A percentile compares a stretch with the other conserved stretches of the same genome.
Evolutionary conservation across 2,888 invertebrate species (phyloP).

Genomic region (Tridacna gigas): DNA sequence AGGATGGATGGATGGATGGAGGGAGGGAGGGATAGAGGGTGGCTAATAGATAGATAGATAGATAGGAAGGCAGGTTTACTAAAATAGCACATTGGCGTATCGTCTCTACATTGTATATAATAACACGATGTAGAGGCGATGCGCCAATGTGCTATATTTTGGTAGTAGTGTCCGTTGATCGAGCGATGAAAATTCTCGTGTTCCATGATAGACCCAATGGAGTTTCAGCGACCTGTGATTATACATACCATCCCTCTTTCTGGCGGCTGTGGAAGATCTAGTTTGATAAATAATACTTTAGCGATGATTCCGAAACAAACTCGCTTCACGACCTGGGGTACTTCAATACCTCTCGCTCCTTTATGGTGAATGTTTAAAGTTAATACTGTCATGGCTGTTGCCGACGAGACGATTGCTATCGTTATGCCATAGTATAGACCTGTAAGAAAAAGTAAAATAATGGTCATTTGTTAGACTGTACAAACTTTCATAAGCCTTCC

Average conservation of each 20-base stretch:
- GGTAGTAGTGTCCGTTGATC: not conserved
- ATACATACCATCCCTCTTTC: slow-evolving; percentile 69
- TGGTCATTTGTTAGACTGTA: too few species aligned
- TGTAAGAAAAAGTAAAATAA: slow-evolving; percentile 67
- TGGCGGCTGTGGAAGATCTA: slow-evolving; percentile 74
- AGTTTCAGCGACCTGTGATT: too few species aligned
- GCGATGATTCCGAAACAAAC: slow-evolving; percentile 91
- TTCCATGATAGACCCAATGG: too few species aligned
- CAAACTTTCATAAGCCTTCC: too few species aligned
- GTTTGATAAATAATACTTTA: slow-evolving; percentile 77
- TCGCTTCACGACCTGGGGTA: slow-evolving; percentile 90
- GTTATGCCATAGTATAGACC: slow-evolving; percentile 88
- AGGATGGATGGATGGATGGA: too few species aligned
- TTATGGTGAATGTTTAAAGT: slow-evolving; percentile 88
- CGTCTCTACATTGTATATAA: too few species aligned
- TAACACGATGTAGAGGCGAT: too few species aligned
- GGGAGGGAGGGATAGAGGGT: too few species aligned
- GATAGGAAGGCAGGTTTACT: too few species aligned
- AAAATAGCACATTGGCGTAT: too few species aligned
- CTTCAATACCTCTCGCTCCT: slow-evolving; percentile 92
- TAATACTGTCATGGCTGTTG: slow-evolving; percentile 86
- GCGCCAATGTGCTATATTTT: too few species aligned
- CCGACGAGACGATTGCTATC: slow-evolving; percentile 86
- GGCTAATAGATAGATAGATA: too few species aligned
- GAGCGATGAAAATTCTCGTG: not conserved